Evolutionary conservation across 2,797 vertebrate species (phyloP).

Genomic region (Acropternis orthonyx): DNA sequence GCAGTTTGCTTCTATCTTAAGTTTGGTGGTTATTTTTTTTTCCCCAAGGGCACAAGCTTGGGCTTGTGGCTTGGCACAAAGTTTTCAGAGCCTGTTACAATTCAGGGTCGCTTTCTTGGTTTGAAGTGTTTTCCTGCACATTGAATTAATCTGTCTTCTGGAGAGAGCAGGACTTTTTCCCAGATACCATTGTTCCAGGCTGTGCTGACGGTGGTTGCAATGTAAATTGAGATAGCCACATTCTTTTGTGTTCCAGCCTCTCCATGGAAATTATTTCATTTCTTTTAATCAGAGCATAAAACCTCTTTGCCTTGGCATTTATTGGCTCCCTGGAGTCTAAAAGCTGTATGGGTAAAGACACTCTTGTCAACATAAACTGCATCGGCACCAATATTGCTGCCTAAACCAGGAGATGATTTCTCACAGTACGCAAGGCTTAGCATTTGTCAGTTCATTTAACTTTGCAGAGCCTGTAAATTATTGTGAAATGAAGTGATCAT

Average conservation of each 20-base stretch:
- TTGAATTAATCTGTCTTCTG: conserved; percentile 1
- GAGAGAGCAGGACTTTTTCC: not conserved
- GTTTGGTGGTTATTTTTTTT: no score
- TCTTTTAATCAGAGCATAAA: conserved; percentile 36
- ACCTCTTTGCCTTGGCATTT: conserved; percentile 19
- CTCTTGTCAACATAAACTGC: not conserved
- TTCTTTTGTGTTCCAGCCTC: conserved; percentile 22
- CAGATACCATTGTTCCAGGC: conserved; percentile 28
- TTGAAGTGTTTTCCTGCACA: not conserved
- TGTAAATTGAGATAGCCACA: conserved; percentile 12
- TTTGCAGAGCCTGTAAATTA: not conserved
- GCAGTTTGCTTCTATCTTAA: not conserved
- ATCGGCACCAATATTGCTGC: not conserved
- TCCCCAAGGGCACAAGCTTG: not conserved
- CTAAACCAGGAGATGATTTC: not conserved
- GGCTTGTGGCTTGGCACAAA: not conserved
- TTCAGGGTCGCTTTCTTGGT: not conserved
- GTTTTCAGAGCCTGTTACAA: not conserved
- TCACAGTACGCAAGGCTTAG: not conserved
- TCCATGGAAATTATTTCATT: conserved; percentile 34
- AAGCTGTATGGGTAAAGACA: not conserved
- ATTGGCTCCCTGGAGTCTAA: not conserved
- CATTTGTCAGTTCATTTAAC: conserved; percentile 4
- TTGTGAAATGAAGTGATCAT: not conserved
- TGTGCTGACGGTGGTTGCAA: not conserved